These are phyloP conservation scores for Hetaerina americana DNA, from an alignment of 1,140 invertebrate genomes.

Conservation along the genomic window DNA sequence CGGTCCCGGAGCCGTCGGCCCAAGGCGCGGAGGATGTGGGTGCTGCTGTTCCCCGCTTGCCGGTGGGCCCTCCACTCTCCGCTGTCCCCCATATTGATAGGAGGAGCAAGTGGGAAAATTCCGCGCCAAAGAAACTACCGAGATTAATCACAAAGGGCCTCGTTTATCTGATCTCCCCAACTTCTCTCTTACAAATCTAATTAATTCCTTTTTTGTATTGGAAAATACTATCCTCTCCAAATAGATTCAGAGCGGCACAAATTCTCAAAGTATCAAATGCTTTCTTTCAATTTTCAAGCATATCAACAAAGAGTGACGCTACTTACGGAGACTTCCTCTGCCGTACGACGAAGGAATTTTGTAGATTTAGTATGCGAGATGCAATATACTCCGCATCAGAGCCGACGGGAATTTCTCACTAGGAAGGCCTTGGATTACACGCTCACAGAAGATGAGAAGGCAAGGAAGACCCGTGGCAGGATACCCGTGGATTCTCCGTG, in stretches of 20 bases:
- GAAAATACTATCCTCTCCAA: background rate
- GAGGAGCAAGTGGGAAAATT: background rate
- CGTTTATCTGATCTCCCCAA: background rate
- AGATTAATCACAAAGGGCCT: background rate
- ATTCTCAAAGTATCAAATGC: no score
- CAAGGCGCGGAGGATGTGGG: background rate
- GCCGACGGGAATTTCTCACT: no score
- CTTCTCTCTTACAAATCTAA: background rate
- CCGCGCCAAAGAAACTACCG: background rate
- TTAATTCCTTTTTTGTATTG: background rate
- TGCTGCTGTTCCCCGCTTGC: background rate
- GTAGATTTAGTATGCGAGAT: no score
- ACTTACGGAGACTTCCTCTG: no score
- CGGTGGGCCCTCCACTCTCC: background rate
- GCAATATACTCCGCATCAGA: no score
- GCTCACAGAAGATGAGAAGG: no score
- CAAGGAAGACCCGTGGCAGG: no score
- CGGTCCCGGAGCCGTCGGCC: background rate
- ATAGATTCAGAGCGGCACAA: background rate
- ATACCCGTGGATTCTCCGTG: no score
- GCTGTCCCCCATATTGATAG: background rate
- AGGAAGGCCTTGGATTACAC: no score
- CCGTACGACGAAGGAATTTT: no score
- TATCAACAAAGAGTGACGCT: background rate
- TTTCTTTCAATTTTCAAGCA: no score